Conservation (phyloP, 2,888 invertebrate genomes). For the Halictus quadricinctus region DNA sequence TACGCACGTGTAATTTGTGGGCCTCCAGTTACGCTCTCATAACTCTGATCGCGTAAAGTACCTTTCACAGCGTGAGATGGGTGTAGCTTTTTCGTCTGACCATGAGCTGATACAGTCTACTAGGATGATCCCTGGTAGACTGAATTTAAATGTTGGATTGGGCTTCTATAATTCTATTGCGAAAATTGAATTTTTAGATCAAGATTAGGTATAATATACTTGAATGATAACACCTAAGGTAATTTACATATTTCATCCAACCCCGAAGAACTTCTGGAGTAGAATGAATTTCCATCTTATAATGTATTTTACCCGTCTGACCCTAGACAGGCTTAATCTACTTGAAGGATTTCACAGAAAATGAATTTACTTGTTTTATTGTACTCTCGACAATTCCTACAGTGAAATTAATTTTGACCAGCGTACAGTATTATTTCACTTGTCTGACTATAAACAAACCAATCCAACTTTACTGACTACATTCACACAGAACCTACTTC, state of each 20-base stretch:
- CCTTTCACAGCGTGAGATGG: no score
- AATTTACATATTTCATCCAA: no score
- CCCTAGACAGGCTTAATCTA: constrained; percentile 4
- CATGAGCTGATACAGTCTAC: not conserved
- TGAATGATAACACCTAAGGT: not conserved
- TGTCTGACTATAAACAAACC: not conserved
- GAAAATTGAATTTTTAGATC: no score
- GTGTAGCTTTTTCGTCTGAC: not conserved
- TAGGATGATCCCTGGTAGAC: no score
- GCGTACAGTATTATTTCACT: not conserved
- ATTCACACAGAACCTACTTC: not conserved
- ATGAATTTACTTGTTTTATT: not conserved
- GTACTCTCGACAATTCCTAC: not conserved
- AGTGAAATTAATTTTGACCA: not conserved
- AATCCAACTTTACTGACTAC: not conserved
- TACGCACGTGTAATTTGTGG: not conserved
- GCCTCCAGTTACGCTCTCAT: not conserved
- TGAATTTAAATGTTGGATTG: no score
- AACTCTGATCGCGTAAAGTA: not conserved
- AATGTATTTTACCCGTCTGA: not conserved
- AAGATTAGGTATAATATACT: not conserved
- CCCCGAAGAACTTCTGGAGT: no score
- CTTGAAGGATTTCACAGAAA: not conserved
- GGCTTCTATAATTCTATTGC: no score
- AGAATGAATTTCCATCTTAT: no score